A percentile compares a stretch with the other conserved stretches of the same genome.
phyloP scores from a whole-genome alignment of 2,113 vertebrate genomes.

The Alethe castanea region DNA sequence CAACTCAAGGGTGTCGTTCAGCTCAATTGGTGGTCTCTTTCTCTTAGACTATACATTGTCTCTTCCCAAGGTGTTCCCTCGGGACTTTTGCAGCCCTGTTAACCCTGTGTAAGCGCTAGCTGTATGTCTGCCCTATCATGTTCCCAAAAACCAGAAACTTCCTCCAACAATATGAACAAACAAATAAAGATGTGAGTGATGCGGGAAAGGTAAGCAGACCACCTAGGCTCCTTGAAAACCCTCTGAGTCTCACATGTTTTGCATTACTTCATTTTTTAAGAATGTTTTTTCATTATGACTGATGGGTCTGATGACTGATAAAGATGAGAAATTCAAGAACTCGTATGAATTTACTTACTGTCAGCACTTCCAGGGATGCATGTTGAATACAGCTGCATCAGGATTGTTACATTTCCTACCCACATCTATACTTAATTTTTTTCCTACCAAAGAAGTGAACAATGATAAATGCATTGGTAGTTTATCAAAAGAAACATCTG shows the following conservation, averaged over 20 bases:
- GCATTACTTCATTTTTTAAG: not conserved
- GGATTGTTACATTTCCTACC: not conserved
- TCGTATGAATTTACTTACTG: not conserved
- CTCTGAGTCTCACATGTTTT: not conserved
- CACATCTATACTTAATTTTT: not conserved
- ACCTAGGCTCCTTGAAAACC: not conserved
- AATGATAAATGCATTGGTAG: not conserved
- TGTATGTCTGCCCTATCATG: not conserved
- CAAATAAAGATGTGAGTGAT: not conserved
- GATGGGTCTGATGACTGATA: not conserved
- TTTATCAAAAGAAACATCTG: not conserved
- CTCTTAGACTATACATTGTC: not conserved
- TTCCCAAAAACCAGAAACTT: not conserved
- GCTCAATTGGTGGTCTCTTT: not conserved
- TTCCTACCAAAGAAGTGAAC: not conserved
- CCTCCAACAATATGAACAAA: not conserved
- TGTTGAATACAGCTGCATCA: not conserved
- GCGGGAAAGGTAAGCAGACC: not conserved
- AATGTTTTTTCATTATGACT: conserved; percentile 15
- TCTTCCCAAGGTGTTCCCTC: not conserved
- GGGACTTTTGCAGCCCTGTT: not conserved
- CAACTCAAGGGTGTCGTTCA: not conserved
- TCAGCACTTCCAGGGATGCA: not conserved
- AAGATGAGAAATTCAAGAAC: not conserved
- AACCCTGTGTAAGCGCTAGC: not conserved